These are phyloP conservation scores for Danio rerio DNA, from an alignment of 2,113 vertebrate genomes.

Conservation along the genomic window GRCz12tu NC_133177.1:54503501-54504000, in stretches of 20 bases:
- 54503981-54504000: too few relatives aligned
- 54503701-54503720: slow-evolving; percentile 3
- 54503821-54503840: too few relatives aligned
- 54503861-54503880: too few relatives aligned
- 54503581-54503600: slow-evolving; percentile 65
- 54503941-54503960: too few relatives aligned
- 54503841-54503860: too few relatives aligned
- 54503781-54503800: not conserved
- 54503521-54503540: slow-evolving; percentile 61
- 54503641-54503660: slow-evolving; percentile 31
- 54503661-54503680: slow-evolving; percentile 11
- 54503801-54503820: not conserved
- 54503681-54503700: not conserved
- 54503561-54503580: slow-evolving; percentile 66
- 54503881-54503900: too few relatives aligned
- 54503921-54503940: too few relatives aligned
- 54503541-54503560: slow-evolving; percentile 65
- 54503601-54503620: slow-evolving; percentile 57
- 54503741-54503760: slow-evolving; percentile 4
- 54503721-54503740: slow-evolving; percentile 15
- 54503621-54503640: slow-evolving; percentile 60
- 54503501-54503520: slow-evolving; percentile 17
- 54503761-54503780: slow-evolving; percentile 14
- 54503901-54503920: too few relatives aligned
- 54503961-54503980: too few relatives aligned